These are phyloP conservation scores for Plebejus anna DNA, from an alignment of 2,888 invertebrate genomes.

Conservation along the genomic window DNA sequence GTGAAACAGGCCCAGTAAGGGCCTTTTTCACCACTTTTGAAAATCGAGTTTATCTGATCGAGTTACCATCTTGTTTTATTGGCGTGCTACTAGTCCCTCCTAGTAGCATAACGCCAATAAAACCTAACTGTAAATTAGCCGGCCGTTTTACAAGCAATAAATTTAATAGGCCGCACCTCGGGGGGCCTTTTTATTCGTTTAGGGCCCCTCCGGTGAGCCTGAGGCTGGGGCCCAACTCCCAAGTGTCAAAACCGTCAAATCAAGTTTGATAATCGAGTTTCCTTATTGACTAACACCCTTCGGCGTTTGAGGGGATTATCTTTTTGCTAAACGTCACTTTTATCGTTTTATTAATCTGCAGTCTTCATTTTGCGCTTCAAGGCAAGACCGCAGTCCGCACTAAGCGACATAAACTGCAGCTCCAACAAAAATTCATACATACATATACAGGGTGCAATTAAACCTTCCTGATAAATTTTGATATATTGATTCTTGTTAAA, in stretches of 20 bases:
- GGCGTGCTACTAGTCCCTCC: conserved; percentile 32
- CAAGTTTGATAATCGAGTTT: conserved; percentile 62
- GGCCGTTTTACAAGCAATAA: conserved; percentile 78
- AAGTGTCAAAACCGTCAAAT: conserved; percentile 47
- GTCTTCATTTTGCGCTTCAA: not conserved
- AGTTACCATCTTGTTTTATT: not conserved
- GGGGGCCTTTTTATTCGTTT: conserved; percentile 60
- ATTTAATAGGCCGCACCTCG: conserved; percentile 68
- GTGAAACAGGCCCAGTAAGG: too few species aligned
- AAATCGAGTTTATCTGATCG: not conserved
- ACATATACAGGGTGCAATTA: too few species aligned
- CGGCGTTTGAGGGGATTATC: conserved; percentile 42
- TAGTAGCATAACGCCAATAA: conserved; percentile 69
- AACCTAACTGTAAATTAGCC: conserved; percentile 76
- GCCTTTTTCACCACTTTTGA: too few species aligned
- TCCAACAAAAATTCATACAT: too few species aligned
- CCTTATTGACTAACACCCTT: conserved; percentile 55
- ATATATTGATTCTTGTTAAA: too few species aligned
- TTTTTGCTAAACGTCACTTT: not conserved
- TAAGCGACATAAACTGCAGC: too few species aligned
- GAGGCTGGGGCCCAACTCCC: not conserved
- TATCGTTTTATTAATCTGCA: conserved; percentile 2
- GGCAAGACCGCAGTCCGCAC: not conserved
- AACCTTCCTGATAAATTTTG: too few species aligned
- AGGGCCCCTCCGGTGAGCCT: conserved; percentile 37